Percentiles rank a stretch among this genome's conserved stretches.
phyloP scores from a whole-genome alignment of 2,888 invertebrate genomes.

The Pocota personata region DNA sequence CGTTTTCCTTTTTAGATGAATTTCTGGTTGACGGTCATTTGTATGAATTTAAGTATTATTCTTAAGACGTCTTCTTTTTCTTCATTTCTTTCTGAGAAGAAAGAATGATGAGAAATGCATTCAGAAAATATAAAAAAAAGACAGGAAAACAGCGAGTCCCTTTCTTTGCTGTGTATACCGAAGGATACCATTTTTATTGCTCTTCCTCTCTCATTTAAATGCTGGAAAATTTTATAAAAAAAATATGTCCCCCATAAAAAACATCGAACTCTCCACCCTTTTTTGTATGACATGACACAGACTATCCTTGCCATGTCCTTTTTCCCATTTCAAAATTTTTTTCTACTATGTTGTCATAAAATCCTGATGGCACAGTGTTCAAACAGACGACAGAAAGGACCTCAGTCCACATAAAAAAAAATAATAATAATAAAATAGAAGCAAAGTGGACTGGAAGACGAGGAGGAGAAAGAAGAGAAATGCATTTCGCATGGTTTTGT shows the following conservation, averaged over 20 bases:
- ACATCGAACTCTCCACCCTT: conserved; percentile 56
- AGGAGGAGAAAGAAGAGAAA: conserved; percentile 11
- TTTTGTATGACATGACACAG: conserved; percentile 56
- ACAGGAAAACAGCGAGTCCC: background rate
- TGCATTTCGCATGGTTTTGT: conserved; percentile 51
- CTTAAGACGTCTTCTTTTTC: conserved; percentile 29
- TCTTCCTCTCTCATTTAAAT: conserved; percentile 40
- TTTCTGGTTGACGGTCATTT: conserved; percentile 38
- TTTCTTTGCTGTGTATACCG: conserved; percentile 1
- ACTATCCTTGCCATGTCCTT: conserved; percentile 57
- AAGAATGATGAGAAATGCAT: conserved; percentile 46
- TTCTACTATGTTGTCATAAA: conserved; percentile 58
- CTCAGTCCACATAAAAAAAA: conserved; percentile 33
- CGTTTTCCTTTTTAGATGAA: background rate
- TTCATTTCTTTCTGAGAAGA: background rate
- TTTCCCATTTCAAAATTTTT: background rate
- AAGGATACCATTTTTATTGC: conserved; percentile 57
- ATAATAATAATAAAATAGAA: conserved; percentile 70
- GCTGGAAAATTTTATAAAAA: conserved; percentile 31
- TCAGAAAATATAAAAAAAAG: conserved; percentile 26
- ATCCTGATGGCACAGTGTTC: conserved; percentile 64
- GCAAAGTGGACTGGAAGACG: conserved; percentile 10
- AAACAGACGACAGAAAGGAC: conserved; percentile 64
- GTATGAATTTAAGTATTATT: conserved; percentile 45
- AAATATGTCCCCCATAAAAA: conserved; percentile 58